Base-by-base conservation (phyloP, 2,797 vertebrate species). In the Spatula clypeata region DNA sequence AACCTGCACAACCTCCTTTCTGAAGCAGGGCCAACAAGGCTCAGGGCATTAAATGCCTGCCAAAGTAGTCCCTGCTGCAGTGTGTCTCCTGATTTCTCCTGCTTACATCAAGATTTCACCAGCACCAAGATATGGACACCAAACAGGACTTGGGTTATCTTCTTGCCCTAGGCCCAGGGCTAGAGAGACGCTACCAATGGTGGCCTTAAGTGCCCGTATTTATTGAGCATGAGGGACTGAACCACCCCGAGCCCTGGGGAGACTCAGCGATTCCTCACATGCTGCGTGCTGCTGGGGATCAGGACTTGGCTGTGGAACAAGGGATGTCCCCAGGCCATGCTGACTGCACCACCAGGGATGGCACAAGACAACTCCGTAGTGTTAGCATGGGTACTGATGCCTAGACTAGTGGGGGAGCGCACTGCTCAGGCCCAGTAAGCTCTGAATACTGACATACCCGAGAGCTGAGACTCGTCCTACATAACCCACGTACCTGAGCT, bases 371-470 rank as follows among this genome's bases (percentile, higher is more conserved):
- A 18, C 58, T 20, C 67, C n/a, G 17, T 9, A 27, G 19, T 10
- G 21, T 26, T 29, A 42, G 20, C 55, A 61, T 53, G 27, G 38
- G 40, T 70, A 11, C 27, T 42, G 2, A 0, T 11, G 17, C 23
- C 11, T 11, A 36, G 26, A 23, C 5, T 17, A 57, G 36, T 0
- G 0, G 20, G 5, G 67, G 23, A 74, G 42, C 5, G 5, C 53
- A 67, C 77, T 73, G 29, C 17, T 49, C 67, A 42, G 44, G 23
- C 31, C 11, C 65, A 36, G 54, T 40, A 60, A 82, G 32, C 29
- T 27, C 54, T 54, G 75, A 79, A 75, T 53, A 47, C 20, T 0
- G 0, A 19, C 8, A 9, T 5, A 55, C 8, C n/a, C 6, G 32
- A 29, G 54, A 18, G 24, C 23, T 86, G 62, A 51, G 16, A 26